A percentile compares a stretch with the other conserved stretches of the same genome.
Conservation (phyloP, 2,797 vertebrate genomes). For the Morus bassanus region DNA sequence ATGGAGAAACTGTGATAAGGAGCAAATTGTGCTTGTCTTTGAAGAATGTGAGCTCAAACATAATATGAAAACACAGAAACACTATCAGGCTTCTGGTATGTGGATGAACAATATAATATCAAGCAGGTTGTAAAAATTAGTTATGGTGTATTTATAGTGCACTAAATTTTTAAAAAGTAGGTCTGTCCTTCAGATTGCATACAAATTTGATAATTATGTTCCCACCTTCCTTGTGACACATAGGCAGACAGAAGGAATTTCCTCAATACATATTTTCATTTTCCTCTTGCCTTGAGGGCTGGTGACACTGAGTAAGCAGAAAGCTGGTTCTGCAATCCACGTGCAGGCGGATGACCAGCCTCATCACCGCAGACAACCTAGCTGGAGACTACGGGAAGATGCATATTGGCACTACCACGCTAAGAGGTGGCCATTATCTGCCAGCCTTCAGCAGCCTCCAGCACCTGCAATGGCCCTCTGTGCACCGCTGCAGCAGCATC, state of each 20-base stretch:
- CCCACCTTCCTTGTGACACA: background rate
- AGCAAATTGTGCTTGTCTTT: background rate
- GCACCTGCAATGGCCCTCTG: accelerated
- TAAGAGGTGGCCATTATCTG: accelerated
- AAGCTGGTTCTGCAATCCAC: no score
- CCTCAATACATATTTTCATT: background rate
- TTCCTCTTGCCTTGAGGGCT: no score
- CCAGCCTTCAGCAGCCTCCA: background rate
- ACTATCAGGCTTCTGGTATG: background rate
- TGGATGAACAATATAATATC: accelerated
- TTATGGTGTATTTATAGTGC: background rate
- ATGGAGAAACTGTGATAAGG: background rate
- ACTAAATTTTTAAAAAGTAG: background rate
- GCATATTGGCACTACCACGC: accelerated
- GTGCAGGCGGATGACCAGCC: background rate
- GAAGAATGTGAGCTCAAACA: background rate
- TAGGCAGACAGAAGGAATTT: background rate
- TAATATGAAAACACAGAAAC: background rate
- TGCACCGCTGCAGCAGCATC: background rate
- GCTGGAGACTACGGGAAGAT: no score
- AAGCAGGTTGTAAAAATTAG: background rate
- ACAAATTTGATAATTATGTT: background rate
- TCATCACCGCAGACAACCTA: background rate
- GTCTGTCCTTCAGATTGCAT: background rate
- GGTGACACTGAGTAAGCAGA: no score